Evolutionary conservation across 2,797 vertebrate species (phyloP).

Genomic region (Geotrypetes seraphini): DNA sequence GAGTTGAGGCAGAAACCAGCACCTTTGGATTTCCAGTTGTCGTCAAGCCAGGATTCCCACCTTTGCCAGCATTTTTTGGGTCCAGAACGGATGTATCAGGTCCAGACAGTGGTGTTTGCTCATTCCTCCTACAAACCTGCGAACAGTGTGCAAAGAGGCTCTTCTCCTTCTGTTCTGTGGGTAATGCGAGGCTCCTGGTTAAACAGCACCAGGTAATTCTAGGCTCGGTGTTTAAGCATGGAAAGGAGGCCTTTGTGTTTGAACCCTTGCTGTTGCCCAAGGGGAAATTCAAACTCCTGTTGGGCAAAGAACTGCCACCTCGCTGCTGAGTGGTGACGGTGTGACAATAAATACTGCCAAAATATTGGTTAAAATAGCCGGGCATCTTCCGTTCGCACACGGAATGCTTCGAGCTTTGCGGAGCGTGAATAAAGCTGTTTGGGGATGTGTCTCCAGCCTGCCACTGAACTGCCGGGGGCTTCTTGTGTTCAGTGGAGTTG

Average conservation of each 20-base stretch:
- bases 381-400: not conserved
- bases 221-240: conserved; percentile 42
- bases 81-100: conserved; percentile 10
- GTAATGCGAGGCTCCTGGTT: conserved; percentile 42
- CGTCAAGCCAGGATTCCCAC: conserved; percentile 1
- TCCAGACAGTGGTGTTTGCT: not conserved
- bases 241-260: conserved; percentile 30
- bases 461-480: not conserved
- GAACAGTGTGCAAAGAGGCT: conserved; percentile 19
- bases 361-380: conserved; percentile 1
- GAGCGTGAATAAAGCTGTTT: not conserved
- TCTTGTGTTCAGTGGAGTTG: too few relatives aligned
- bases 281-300: not conserved
- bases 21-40: conserved; percentile 1
- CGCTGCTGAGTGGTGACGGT: conserved; percentile 2
- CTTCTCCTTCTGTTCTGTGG: conserved; percentile 33
- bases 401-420: not conserved
- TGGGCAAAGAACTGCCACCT: not conserved
- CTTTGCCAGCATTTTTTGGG: conserved; percentile 17
- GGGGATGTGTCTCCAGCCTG: not conserved
- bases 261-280: not conserved
- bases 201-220: conserved; percentile 56
- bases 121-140: not conserved
- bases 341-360: conserved; percentile 13
- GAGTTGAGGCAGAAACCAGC: conserved; percentile 18